Conservation (phyloP, 2,888 invertebrate genomes). For the Petrophora chlorosata region DNA sequence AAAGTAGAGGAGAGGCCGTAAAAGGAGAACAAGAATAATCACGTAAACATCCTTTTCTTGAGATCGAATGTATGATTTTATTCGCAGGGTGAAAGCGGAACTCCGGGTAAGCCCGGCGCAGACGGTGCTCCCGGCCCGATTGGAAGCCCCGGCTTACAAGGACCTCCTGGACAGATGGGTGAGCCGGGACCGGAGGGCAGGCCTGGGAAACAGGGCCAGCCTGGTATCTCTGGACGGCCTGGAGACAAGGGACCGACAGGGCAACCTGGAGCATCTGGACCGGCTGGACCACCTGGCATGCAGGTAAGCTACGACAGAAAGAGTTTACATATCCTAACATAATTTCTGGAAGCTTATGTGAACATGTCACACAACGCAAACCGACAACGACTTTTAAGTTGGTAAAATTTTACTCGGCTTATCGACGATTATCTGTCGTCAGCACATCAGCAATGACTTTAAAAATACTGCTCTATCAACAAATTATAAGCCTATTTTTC, state of each 20-base stretch:
- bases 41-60: too few relatives aligned
- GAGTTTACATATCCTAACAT: not conserved
- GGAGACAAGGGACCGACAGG: conserved; percentile 91
- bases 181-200: conserved; percentile 84
- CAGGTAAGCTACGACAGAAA: conserved; percentile 81
- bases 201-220: conserved; percentile 87
- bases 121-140: conserved; percentile 89
- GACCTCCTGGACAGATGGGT: conserved; percentile 86
- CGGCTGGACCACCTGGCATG: conserved; percentile 87
- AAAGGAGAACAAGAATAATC: too few relatives aligned
- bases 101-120: conserved; percentile 87
- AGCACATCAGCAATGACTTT: too few relatives aligned
- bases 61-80: too few relatives aligned
- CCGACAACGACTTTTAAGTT: too few relatives aligned
- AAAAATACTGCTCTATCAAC: too few relatives aligned
- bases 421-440: too few relatives aligned
- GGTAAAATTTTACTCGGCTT: too few relatives aligned
- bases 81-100: conserved; percentile 87
- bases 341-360: not conserved
- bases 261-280: conserved; percentile 85
- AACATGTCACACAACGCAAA: too few relatives aligned
- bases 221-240: conserved; percentile 88
- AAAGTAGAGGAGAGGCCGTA: too few relatives aligned
- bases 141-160: conserved; percentile 87
- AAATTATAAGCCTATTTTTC: too few relatives aligned